Percentiles rank a stretch among this genome's conserved stretches.
Conservation (phyloP, 2,797 vertebrate genomes). For the Tangara arthus region DNA sequence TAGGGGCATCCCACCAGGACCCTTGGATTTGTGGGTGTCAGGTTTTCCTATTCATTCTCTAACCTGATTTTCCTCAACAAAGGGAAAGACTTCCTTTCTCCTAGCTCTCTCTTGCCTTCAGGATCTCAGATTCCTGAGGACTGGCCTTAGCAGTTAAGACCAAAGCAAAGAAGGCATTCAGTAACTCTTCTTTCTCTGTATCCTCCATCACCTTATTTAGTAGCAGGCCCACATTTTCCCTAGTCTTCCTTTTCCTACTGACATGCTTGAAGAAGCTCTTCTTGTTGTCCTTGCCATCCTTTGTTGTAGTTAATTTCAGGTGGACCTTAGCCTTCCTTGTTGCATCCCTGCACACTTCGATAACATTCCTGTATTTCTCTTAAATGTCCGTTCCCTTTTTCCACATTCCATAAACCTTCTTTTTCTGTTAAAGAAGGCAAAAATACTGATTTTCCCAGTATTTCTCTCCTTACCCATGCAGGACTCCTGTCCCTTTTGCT, state of each 20-base stretch:
- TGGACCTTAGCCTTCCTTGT: neutral
- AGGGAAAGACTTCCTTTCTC: neutral
- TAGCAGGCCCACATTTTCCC: neutral
- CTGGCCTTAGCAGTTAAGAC: neutral
- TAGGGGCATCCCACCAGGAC: neutral
- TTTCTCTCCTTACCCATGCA: neutral
- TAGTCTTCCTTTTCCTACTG: neutral
- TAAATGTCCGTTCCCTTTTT: neutral
- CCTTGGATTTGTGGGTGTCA: neutral
- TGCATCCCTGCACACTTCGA: neutral
- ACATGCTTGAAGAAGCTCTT: neutral
- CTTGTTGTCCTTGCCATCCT: neutral
- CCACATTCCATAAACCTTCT: neutral
- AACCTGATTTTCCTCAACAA: neutral
- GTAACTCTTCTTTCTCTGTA: neutral
- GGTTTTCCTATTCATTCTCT: neutral
- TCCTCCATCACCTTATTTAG: neutral
- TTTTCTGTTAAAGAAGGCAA: neutral
- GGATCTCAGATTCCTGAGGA: neutral
- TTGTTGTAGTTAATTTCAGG: neutral
- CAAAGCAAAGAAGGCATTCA: accelerated
- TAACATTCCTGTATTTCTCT: neutral
- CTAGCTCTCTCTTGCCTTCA: neutral
- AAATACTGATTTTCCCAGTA: neutral
- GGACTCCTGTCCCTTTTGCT: neutral